Percentiles rank a stretch among this genome's conserved stretches.
These are phyloP conservation scores for Dreissena rostriformis DNA, from an alignment of 1,140 invertebrate species.

Conservation along the genomic window DNA sequence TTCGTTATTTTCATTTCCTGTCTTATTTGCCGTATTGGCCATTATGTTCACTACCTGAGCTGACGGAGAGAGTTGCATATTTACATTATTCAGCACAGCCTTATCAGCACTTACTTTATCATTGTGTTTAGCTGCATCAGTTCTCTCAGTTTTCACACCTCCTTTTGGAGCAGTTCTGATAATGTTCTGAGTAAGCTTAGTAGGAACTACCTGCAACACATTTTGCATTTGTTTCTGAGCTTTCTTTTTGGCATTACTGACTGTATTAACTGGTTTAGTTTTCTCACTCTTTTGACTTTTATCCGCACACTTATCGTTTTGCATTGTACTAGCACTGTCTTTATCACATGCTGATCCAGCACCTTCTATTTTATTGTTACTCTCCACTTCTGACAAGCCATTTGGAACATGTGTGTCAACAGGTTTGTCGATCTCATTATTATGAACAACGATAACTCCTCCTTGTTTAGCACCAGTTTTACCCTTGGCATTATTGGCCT, in stretches of 20 bases:
- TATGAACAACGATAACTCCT: slow-evolving; percentile 41
- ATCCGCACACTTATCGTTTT: not conserved
- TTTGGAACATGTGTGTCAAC: not conserved
- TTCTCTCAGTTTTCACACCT: slow-evolving; percentile 3
- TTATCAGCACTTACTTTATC: slow-evolving; percentile 4
- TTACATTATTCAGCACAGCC: slow-evolving; percentile 27
- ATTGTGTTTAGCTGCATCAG: not conserved
- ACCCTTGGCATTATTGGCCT: slow-evolving; percentile 20
- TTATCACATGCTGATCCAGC: not conserved
- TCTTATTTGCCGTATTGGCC: slow-evolving; percentile 1
- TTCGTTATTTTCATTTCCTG: slow-evolving; percentile 2
- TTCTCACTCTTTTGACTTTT: not conserved
- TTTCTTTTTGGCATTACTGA: slow-evolving; percentile 18
- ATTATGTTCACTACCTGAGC: slow-evolving; percentile 39
- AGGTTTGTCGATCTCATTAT: not conserved
- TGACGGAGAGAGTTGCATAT: slow-evolving; percentile 40
- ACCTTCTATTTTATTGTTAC: not conserved
- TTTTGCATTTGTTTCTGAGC: slow-evolving; percentile 48
- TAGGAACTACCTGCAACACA: slow-evolving; percentile 49
- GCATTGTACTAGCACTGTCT: not conserved
- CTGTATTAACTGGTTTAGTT: not conserved
- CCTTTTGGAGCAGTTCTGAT: slow-evolving; percentile 46
- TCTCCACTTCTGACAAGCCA: not conserved
- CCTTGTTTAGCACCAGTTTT: slow-evolving; percentile 36
- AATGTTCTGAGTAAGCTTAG: slow-evolving; percentile 50